Evolutionary conservation across 2,797 vertebrate species (phyloP), one percentile per base, ranked within the genome.

Genomic region (Craterocephalus amniculus): DNA sequence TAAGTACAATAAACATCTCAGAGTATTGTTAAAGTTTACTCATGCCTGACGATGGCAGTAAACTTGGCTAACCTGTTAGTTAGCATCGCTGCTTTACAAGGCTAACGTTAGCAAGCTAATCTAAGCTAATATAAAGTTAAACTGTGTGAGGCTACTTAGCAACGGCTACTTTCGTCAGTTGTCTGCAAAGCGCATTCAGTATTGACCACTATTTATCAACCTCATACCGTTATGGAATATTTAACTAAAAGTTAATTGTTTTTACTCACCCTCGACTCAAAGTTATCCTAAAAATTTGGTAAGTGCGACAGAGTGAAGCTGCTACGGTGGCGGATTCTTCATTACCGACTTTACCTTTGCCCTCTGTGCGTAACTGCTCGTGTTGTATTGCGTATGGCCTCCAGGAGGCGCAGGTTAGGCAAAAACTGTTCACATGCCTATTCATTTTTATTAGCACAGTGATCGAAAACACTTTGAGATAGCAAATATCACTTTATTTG

Each of bases 341-440:
- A 67, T 68, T 22, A 82, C 86, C 74, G 58, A 58, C 66, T 67
- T 87, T 59, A 93, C 91, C 89, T 91, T 92, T 94, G 83, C 79
- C 86, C 90, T 60, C 12, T 0, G 11, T 5, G 76, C 85, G 87
- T 74, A 65, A 34, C 0, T 13, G 43, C 31, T 69, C 57, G 79
- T 72, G 81, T 52, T 4, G 16, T 58, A 6, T 6, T 7, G 34
- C 55, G 6, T 0, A 20, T 5, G 7, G 43, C 74, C 79, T 24
- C 9, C 2, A 83, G 87, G 72, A 48, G 80, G 81, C 51, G 67
- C 35, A 18, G 5, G 9, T 26, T 34, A 65, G 38, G 22, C 5
- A 0, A 4, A 32, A 35, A 45, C 4, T 12, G 7, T 22, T 48
- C 43, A n/a, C 4, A 22, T 48, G 16, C 35, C 35, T 36, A 13